Evolutionary conservation across 2,888 invertebrate genomes (phyloP).

Genomic region (Willowsia nigromaculata): DNA sequence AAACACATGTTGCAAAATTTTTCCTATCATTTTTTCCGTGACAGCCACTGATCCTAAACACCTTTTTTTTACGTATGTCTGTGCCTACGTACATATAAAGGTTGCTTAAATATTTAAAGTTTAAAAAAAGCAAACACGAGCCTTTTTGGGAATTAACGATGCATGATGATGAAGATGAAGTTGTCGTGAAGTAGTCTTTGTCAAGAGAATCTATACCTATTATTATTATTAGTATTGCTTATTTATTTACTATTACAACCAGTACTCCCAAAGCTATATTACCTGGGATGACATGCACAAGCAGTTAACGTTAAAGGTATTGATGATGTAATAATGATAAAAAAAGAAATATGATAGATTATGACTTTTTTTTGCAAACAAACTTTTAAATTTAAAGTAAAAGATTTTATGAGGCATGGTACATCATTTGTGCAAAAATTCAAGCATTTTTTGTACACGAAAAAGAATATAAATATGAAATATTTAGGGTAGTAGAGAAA

Average conservation of each 20-base stretch:
- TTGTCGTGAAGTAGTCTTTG: constrained; percentile 41
- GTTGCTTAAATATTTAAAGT: neutral
- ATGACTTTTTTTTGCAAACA: neutral
- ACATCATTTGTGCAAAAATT: neutral
- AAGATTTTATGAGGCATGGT: neutral
- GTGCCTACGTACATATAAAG: neutral
- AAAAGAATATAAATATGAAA: neutral
- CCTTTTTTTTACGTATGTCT: neutral
- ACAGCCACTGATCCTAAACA: neutral
- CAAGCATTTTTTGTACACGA: neutral
- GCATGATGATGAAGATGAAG: constrained; percentile 1
- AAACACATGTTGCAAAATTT: constrained; percentile 70
- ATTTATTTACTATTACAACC: constrained; percentile 10
- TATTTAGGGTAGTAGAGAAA: neutral
- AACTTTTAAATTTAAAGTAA: neutral
- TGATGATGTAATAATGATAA: constrained; percentile 37
- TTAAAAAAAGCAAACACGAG: constrained; percentile 23
- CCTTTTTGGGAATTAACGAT: constrained; percentile 64
- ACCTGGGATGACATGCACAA: constrained; percentile 57
- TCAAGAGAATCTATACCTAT: constrained; percentile 7
- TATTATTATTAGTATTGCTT: neutral
- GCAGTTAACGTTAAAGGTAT: neutral
- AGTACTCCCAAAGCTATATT: constrained; percentile 5
- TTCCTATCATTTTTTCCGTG: constrained; percentile 34
- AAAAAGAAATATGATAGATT: neutral